Conservation (phyloP, 2,113 vertebrate species). For the Epinephelus cyanopodus region DNA sequence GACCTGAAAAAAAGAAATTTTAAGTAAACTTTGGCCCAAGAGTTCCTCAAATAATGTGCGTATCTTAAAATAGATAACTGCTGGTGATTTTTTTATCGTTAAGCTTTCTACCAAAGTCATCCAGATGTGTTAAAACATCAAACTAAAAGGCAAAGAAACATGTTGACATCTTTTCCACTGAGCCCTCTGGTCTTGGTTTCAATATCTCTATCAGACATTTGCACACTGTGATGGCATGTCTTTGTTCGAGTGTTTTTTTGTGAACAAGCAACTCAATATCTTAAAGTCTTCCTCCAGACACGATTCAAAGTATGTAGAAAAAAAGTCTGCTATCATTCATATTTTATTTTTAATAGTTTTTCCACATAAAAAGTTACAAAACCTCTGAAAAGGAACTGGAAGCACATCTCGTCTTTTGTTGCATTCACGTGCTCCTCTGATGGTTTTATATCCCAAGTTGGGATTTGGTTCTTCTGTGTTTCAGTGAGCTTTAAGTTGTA, state of each 20-base stretch:
- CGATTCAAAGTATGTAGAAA: no score
- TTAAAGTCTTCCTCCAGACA: no score
- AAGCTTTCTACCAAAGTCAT: background rate
- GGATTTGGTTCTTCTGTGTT: no score
- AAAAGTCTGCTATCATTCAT: no score
- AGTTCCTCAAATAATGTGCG: background rate
- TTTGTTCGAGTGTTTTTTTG: background rate
- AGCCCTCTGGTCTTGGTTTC: background rate
- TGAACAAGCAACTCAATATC: slow-evolving; percentile 1
- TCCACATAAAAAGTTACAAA: no score
- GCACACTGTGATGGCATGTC: background rate
- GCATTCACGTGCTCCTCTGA: no score
- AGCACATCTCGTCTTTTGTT: no score
- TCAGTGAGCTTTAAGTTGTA: no score
- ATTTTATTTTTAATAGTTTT: no score
- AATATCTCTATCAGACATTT: background rate
- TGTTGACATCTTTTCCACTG: background rate
- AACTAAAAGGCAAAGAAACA: background rate
- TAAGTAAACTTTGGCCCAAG: background rate
- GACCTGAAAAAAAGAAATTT: background rate
- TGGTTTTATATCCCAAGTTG: no score
- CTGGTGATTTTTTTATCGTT: background rate
- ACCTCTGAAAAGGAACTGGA: no score
- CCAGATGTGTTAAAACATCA: background rate
- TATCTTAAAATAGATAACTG: background rate